Evolutionary conservation across 2,113 vertebrate species (phyloP).

Genomic region (Hemiprocne comata): DNA sequence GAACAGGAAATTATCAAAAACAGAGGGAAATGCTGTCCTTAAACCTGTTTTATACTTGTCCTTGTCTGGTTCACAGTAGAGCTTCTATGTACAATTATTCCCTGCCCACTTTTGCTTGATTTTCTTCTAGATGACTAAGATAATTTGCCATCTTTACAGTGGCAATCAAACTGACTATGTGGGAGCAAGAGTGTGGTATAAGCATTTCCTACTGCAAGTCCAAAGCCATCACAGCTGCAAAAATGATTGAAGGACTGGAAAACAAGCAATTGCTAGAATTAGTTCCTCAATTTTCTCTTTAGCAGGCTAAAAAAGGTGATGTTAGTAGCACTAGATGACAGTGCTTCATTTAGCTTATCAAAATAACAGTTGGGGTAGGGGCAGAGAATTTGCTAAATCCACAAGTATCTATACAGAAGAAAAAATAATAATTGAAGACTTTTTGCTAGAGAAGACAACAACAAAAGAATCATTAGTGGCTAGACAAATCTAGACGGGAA

Average conservation of each 20-base stretch:
- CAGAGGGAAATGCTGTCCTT: not conserved
- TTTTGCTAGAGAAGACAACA: not conserved
- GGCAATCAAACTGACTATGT: not conserved
- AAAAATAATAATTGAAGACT: not conserved
- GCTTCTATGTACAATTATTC: not conserved
- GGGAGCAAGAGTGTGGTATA: not conserved
- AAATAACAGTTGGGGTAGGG: not conserved
- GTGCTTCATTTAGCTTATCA: not conserved
- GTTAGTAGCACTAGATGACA: not conserved
- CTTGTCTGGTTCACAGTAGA: not conserved
- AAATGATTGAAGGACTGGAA: not conserved
- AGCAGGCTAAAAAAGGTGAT: not conserved
- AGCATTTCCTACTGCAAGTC: not conserved
- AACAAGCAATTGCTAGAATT: not conserved
- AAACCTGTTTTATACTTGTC: not conserved
- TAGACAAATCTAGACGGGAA: not conserved
- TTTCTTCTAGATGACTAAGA: not conserved
- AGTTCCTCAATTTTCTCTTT: not conserved
- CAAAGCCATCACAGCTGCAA: not conserved
- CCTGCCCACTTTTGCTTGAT: not conserved
- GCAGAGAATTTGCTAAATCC: not conserved
- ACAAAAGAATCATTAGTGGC: not conserved
- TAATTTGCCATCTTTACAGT: not conserved
- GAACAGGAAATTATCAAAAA: not conserved
- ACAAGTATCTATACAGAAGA: not conserved